Base-by-base conservation (phyloP, 2,888 invertebrate species). In the Drosophila kanekoi region DNA sequence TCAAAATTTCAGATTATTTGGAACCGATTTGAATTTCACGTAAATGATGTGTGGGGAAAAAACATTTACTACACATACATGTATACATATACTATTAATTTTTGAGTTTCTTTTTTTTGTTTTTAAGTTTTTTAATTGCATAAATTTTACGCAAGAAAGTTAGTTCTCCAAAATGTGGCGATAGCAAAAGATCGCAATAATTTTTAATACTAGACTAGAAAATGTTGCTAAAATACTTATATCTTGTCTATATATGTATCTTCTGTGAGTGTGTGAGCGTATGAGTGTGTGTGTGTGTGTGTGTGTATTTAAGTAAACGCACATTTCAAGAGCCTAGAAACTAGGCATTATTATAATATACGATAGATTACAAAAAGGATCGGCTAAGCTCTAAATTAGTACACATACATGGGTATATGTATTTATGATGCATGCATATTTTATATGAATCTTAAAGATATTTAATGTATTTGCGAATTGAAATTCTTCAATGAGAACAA, bases 151-250 rank as follows among this genome's bases (percentile, higher is more conserved):
- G 66, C 75, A 71, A 75, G 47, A 37, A 78, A 58, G 43, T 65
- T 53, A 49, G 66, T 76, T 79, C 45, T 72, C 65, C 72, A 74
- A 54, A 54, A 72, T 66, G 38, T 47, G 48, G 60, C 76, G 59
- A 72, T 56, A 64, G 60, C 64, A 68, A 75, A 82, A 76, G 65
- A 81, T 80, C 51, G 56, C 62, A 77, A 64, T 78, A 67, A 69
- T 68, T 76, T 65, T 61, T 67, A 75, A 56, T 60, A 69, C 76
- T 87, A 85, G 87, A 85, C 84, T 84, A 84, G 85, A 84, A 80
- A 87, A 80, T 78, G 58, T 80, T 72, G 75, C 80, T 80, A 84
- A 81, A 72, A 81, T 80, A 84, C 85, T 75, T 77, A 45, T 73
- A 74, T 75, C 52, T 64, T 32, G 45, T 72, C 23, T 66, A 49